Percentiles rank a stretch among this genome's conserved stretches.
phyloP scores from a whole-genome alignment of 2,888 invertebrate species.

The Pseudoips prasinana region DNA sequence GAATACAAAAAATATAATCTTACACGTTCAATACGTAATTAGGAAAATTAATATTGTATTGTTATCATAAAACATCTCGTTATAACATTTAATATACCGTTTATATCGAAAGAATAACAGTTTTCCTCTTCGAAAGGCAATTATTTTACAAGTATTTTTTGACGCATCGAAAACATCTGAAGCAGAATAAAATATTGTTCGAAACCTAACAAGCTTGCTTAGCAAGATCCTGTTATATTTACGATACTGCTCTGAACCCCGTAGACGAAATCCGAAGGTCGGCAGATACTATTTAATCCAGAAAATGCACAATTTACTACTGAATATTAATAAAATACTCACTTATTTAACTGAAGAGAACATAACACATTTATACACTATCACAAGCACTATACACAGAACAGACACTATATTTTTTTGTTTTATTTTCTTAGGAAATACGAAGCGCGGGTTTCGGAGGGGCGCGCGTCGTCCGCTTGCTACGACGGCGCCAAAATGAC shows the following conservation, averaged over 20 bases:
- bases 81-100: too few relatives aligned
- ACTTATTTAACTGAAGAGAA: conserved; percentile 11
- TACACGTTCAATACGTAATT: too few relatives aligned
- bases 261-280: conserved; percentile 27
- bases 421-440: conserved; percentile 41
- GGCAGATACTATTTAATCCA: conserved; percentile 15
- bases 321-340: conserved; percentile 18
- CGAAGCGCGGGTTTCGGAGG: conserved; percentile 36
- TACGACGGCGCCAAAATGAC: conserved; percentile 64
- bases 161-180: too few relatives aligned
- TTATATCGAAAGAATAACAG: conserved; percentile 8
- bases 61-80: too few relatives aligned
- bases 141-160: too few relatives aligned
- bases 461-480: conserved; percentile 44
- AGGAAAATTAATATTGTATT: too few relatives aligned
- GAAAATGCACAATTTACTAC: conserved; percentile 19
- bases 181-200: too few relatives aligned
- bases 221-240: conserved; percentile 25
- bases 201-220: conserved; percentile 17
- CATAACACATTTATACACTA: conserved; percentile 29
- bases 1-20: too few relatives aligned
- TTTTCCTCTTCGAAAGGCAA: conserved; percentile 15
- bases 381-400: conserved; percentile 41
- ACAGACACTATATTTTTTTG: conserved; percentile 35
- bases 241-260: conserved; percentile 28